Conservation (phyloP, 37 sponge, comb jelly and placozoan species). For the Diacarnus erythraeanus region DNA sequence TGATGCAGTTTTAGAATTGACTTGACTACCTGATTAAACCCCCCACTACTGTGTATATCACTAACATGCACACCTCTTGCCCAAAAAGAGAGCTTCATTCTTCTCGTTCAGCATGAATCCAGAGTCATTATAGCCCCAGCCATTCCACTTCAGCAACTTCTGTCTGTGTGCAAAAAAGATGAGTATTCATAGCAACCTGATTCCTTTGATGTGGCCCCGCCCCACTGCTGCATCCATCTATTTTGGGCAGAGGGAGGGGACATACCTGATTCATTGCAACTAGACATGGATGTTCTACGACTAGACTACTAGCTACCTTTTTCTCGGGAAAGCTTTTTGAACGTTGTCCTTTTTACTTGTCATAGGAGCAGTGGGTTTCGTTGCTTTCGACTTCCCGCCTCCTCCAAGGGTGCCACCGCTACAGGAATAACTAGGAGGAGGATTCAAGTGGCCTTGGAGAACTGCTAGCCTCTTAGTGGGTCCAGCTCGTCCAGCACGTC, state of each 20-base stretch:
- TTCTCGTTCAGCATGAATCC: constrained; percentile 72
- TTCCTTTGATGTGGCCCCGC: neutral
- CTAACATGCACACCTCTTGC: constrained; percentile 47
- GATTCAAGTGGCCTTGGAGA: constrained; percentile 37
- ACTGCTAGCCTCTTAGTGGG: constrained; percentile 37
- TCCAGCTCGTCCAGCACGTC: neutral
- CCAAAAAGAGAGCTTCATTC: constrained; percentile 49
- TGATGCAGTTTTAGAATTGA: too few species aligned
- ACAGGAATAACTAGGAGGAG: neutral
- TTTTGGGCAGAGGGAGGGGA: neutral
- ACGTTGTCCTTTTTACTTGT: constrained; percentile 74
- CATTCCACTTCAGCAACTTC: constrained; percentile 94
- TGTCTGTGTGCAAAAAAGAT: constrained; percentile 42
- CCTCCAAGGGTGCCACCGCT: neutral
- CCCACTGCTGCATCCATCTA: too few species aligned
- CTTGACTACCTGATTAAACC: too few species aligned
- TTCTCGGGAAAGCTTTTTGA: constrained; percentile 71
- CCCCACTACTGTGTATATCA: too few species aligned
- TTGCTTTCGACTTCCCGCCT: neutral
- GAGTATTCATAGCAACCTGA: neutral
- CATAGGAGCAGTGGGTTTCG: constrained; percentile 64
- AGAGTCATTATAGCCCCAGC: constrained; percentile 96
- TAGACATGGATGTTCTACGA: neutral
- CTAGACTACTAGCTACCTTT: constrained; percentile 18
- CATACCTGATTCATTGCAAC: too few species aligned